Evolutionary conservation across 2,888 invertebrate genomes (phyloP).

Genomic region (Elgonia sp.): DNA sequence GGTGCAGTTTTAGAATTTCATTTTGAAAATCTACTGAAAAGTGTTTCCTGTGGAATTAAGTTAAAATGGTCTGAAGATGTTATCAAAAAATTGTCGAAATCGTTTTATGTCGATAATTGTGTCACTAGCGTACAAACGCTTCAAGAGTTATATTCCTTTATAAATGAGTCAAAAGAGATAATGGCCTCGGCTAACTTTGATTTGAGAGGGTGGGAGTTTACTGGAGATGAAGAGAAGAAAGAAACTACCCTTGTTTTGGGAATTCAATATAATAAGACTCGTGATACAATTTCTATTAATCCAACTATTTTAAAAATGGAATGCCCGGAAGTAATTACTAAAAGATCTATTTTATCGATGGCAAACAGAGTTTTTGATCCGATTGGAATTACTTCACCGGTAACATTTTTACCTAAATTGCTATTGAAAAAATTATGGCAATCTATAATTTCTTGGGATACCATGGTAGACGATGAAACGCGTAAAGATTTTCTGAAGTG

Average conservation of each 20-base stretch:
- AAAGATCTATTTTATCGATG: constrained; percentile 74
- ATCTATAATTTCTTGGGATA: constrained; percentile 65
- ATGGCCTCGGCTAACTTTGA: constrained; percentile 71
- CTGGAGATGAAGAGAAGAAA: constrained; percentile 29
- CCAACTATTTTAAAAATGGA: constrained; percentile 29
- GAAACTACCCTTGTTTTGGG: constrained; percentile 60
- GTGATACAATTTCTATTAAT: constrained; percentile 64
- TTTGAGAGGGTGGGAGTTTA: constrained; percentile 71
- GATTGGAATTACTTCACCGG: constrained; percentile 73
- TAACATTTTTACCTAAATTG: constrained; percentile 72
- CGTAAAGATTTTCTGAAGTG: constrained; percentile 41
- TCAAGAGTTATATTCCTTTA: constrained; percentile 49
- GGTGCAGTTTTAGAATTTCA: constrained; percentile 75
- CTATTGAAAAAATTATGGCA: constrained; percentile 71
- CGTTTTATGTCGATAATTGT: constrained; percentile 78
- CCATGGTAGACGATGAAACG: constrained; percentile 53
- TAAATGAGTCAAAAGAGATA: constrained; percentile 54
- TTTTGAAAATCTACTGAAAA: constrained; percentile 17
- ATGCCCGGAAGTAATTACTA: constrained; percentile 61
- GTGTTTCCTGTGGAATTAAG: background rate
- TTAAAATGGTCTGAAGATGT: constrained; percentile 28
- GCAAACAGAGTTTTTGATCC: constrained; percentile 76
- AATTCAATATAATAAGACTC: constrained; percentile 54
- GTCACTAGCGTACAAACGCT: constrained; percentile 51
- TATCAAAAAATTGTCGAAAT: constrained; percentile 67